A percentile compares a stretch with the other conserved stretches of the same genome.
Evolutionary conservation across 2,888 invertebrate species (phyloP).

Genomic region (Ochlodes sylvanus): DNA sequence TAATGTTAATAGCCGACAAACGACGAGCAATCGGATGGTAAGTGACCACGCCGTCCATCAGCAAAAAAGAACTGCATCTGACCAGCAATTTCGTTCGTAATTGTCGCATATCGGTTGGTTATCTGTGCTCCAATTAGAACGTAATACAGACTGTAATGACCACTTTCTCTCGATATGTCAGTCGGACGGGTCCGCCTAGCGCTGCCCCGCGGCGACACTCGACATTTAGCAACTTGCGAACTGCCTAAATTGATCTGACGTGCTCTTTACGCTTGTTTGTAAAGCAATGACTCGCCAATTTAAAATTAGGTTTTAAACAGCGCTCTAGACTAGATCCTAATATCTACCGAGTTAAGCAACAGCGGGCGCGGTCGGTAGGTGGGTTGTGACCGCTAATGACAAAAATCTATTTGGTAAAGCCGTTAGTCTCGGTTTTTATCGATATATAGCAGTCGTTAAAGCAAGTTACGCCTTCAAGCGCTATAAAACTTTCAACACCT

Average conservation of each 20-base stretch:
- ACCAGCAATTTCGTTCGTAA: neutral
- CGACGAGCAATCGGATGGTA: no score
- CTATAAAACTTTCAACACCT: no score
- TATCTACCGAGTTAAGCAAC: no score
- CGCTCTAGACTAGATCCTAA: neutral
- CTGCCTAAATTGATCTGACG: constrained; percentile 19
- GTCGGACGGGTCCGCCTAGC: constrained; percentile 13
- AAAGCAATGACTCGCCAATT: constrained; percentile 1
- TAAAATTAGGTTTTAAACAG: neutral
- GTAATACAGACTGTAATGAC: constrained; percentile 11
- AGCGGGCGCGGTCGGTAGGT: no score
- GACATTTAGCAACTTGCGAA: constrained; percentile 26
- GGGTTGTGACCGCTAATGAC: no score
- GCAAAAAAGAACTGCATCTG: neutral
- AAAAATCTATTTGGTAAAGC: no score
- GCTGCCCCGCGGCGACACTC: constrained; percentile 16
- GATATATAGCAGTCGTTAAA: no score
- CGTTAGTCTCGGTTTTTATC: no score
- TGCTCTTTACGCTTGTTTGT: constrained; percentile 4
- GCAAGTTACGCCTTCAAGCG: no score
- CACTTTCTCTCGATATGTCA: constrained; percentile 25
- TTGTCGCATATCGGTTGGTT: neutral
- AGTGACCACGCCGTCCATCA: no score
- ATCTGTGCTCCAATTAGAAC: constrained; percentile 18
- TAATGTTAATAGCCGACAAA: no score